Conservation (phyloP, 2,113 vertebrate genomes). For the Thomomys bottae region DNA sequence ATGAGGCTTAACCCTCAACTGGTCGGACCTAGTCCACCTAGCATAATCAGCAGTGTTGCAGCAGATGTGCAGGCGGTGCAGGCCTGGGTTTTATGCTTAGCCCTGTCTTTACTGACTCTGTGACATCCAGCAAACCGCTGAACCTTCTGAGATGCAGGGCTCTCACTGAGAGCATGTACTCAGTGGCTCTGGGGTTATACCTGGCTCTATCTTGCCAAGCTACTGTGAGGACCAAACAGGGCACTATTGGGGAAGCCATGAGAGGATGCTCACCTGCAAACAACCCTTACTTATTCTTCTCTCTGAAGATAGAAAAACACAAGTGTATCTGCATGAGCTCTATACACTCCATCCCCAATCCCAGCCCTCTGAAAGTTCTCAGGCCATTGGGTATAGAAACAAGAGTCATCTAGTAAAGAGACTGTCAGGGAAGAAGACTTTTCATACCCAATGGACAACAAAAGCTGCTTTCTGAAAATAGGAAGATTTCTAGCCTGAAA, state of each 20-base stretch:
- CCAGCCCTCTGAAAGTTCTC: background rate
- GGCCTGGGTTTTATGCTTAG: background rate
- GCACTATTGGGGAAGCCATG: background rate
- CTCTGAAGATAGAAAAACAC: background rate
- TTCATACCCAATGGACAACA: background rate
- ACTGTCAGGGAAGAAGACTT: background rate
- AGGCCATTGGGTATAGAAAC: background rate
- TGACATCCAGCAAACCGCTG: background rate
- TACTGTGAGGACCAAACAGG: background rate
- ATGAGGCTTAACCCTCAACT: background rate
- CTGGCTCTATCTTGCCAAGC: background rate
- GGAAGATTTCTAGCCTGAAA: background rate
- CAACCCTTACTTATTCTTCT: background rate
- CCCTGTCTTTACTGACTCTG: background rate
- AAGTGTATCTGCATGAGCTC: background rate
- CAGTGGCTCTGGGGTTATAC: background rate
- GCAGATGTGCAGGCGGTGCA: background rate
- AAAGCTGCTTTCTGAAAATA: background rate
- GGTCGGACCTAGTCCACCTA: background rate
- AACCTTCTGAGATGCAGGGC: background rate
- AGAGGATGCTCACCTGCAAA: background rate
- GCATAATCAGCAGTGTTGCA: background rate
- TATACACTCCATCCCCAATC: background rate
- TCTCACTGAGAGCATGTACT: fast-evolving
- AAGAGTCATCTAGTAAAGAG: background rate